Evolutionary conservation across 2,113 vertebrate species (phyloP), one percentile per base, ranked within the genome.

Genomic region (Passer montanus): DNA sequence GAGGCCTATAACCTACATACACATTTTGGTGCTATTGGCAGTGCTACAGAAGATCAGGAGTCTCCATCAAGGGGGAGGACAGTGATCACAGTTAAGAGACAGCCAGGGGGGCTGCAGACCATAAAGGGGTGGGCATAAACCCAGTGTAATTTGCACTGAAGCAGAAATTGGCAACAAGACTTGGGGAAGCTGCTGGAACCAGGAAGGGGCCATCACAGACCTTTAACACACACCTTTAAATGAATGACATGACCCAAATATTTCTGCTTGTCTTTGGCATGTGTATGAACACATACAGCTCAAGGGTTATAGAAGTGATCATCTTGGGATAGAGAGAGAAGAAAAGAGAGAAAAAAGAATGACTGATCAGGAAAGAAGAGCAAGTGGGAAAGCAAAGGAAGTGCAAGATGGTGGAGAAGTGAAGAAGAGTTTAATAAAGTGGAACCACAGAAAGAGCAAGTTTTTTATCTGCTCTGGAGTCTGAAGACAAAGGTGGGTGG

Each of bases 401-500:
- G 7, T 6, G 2, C 13, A 80, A 70, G 21, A 81, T 9, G 3
- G 33, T 9, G 3, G 33, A 74, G 63, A 53, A 56, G 23, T 26
- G 10, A 11, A 77, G 22, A 80, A 66, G 23, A 69, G 24, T 53
- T 82, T 62, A 53, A 50, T 26, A 73, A 87, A 76, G 39, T 16
- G 12, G 30, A 79, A 46, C 28, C 28, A 68, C 0, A 4, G 53
- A 87, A 87, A 85, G 13, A 89, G 16, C 1, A 6, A 79, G 41
- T 63, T 91, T 83, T 82, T 89, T 70, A 44, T 53, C 77, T 53
- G 52, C 66, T 95, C 60, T 53, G 10, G 13, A 75, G 64, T 50
- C 67, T 83, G 46, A 82, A 87, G 62, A 87, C 78, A 93, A 85
- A 95, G 59, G 59, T 91, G 63, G n/a, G 72, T 89, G 70, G 77